Evolutionary conservation across 2,113 vertebrate species (phyloP).

Genomic region (Anser cygnoides): DNA sequence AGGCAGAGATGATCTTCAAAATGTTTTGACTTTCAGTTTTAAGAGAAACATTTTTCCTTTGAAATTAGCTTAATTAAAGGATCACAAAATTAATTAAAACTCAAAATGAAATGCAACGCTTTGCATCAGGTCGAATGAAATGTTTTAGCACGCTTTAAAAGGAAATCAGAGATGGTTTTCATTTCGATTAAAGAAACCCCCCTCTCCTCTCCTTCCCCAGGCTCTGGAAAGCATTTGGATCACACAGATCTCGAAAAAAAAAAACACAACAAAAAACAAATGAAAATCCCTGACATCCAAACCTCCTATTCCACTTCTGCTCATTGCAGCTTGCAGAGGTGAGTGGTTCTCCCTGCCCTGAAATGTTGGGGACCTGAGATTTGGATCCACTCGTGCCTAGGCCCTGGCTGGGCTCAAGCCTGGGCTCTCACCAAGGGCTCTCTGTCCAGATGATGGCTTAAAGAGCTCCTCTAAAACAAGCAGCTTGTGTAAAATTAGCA

Average conservation of each 20-base stretch:
- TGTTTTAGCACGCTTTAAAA: not conserved
- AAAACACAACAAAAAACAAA: no score
- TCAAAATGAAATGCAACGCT: not conserved
- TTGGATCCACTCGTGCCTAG: not conserved
- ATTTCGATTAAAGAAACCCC: not conserved
- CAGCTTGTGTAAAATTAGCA: conserved; percentile 39
- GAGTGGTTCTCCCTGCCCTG: not conserved
- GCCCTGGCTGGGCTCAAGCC: not conserved
- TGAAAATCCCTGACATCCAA: not conserved
- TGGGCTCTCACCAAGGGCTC: not conserved
- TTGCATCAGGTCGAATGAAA: conserved; percentile 32
- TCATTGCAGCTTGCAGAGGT: not conserved
- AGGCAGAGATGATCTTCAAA: conserved; percentile 36
- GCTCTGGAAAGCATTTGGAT: not conserved
- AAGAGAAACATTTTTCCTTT: conserved; percentile 27
- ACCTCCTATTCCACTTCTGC: not conserved
- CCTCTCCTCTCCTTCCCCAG: not conserved
- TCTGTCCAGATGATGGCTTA: not conserved
- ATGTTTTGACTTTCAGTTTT: conserved; percentile 29
- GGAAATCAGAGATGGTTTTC: conserved; percentile 38
- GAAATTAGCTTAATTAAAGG: conserved; percentile 55
- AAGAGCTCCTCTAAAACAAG: not conserved
- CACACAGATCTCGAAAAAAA: not conserved
- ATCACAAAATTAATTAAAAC: conserved; percentile 65
- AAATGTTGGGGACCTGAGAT: not conserved